Evolutionary conservation across 1,140 invertebrate genomes (phyloP).

Genomic region (Pararge aegeria): DNA sequence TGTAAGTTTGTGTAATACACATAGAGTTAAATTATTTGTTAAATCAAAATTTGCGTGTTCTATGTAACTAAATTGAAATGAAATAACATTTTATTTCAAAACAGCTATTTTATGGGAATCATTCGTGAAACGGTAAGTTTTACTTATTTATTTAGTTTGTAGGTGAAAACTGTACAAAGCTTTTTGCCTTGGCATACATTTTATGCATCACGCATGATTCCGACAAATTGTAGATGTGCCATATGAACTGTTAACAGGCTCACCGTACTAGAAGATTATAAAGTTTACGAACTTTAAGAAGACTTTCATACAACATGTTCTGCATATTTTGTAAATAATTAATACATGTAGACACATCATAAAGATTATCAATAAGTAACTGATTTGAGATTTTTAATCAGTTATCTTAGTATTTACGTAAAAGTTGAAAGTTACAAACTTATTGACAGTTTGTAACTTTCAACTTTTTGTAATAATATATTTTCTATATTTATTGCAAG

Average conservation of each 20-base stretch:
- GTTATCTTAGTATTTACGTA: too few species aligned
- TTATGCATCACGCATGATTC: not conserved
- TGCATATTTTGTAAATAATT: too few species aligned
- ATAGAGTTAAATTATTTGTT: not conserved
- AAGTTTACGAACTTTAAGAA: too few species aligned
- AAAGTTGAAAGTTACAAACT: too few species aligned
- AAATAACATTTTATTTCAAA: slow-evolving; percentile 2
- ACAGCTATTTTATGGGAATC: slow-evolving; percentile 40
- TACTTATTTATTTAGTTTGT: slow-evolving; percentile 13
- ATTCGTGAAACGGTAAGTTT: slow-evolving; percentile 41
- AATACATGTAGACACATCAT: too few species aligned
- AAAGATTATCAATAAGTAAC: too few species aligned
- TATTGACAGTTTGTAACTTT: too few species aligned
- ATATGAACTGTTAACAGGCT: not conserved
- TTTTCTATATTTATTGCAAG: too few species aligned
- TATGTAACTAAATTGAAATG: not conserved
- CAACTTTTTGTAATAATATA: too few species aligned
- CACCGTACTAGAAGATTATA: too few species aligned
- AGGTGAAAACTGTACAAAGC: not conserved
- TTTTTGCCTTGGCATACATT: slow-evolving; percentile 7
- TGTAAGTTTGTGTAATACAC: not conserved
- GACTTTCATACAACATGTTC: too few species aligned
- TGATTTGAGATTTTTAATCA: too few species aligned
- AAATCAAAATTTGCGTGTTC: not conserved
- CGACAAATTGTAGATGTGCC: not conserved